phyloP scores from a whole-genome alignment of 1,140 invertebrate genomes.

The Drosophila prosaltans region DNA sequence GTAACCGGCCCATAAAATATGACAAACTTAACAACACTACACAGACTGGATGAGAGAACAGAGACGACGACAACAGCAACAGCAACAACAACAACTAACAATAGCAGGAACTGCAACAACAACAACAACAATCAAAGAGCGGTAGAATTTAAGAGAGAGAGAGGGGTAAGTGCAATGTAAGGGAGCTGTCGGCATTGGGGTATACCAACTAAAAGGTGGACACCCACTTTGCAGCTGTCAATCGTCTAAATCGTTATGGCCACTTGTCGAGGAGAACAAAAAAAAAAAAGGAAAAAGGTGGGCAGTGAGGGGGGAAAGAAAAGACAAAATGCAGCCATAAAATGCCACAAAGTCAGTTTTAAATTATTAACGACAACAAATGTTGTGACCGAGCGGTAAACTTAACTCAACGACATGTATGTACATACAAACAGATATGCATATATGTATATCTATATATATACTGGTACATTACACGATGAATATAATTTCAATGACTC shows the following conservation, averaged over 20 bases:
- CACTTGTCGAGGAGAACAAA: conserved; percentile 50
- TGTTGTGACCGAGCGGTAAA: conserved; percentile 54
- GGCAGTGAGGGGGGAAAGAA: background rate
- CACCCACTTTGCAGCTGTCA: conserved; percentile 74
- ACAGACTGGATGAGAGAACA: conserved; percentile 30
- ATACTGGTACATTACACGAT: too few species aligned
- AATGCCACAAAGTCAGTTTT: conserved; percentile 61
- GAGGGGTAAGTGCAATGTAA: conserved; percentile 6
- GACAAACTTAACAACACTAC: conserved; percentile 71
- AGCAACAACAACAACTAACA: conserved; percentile 12
- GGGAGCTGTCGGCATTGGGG: conserved; percentile 53
- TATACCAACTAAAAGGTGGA: conserved; percentile 41
- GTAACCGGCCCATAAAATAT: conserved; percentile 73
- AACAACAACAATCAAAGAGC: conserved; percentile 6
- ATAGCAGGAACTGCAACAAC: conserved; percentile 30
- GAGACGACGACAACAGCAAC: background rate
- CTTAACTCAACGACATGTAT: conserved; percentile 10
- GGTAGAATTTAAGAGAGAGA: background rate
- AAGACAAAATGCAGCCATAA: conserved; percentile 40
- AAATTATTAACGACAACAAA: conserved; percentile 70
- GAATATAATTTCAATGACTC: too few species aligned
- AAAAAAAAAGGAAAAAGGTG: conserved; percentile 3
- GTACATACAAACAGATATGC: background rate
- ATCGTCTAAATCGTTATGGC: conserved; percentile 72
- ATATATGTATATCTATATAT: too few species aligned